These are phyloP conservation scores for Heterotilapia buettikoferi DNA, from an alignment of 2,113 vertebrate genomes.

Conservation along the genomic window DNA sequence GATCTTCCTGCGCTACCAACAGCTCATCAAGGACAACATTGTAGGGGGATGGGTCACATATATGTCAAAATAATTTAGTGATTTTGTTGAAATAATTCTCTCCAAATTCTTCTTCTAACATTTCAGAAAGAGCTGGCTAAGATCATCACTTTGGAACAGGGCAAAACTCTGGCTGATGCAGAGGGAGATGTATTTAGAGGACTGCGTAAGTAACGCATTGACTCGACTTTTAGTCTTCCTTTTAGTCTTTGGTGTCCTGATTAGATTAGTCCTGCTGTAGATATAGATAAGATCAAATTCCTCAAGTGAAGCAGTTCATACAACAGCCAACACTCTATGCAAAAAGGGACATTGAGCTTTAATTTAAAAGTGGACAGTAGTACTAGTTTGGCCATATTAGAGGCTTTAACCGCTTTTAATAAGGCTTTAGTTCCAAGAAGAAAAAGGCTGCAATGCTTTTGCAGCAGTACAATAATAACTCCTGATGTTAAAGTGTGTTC, in stretches of 20 bases:
- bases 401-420: background rate
- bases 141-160: conserved; percentile 92
- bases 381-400: background rate
- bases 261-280: background rate
- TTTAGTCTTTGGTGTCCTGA: background rate
- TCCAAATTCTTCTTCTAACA: background rate
- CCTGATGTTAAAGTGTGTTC: background rate
- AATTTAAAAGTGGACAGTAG: background rate
- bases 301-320: background rate
- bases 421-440: background rate
- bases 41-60: conserved; percentile 58
- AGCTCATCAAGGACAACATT: conserved; percentile 97
- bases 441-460: background rate
- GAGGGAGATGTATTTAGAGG: conserved; percentile 98
- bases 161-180: conserved; percentile 94
- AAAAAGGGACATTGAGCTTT: background rate
- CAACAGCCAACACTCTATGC: background rate
- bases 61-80: background rate
- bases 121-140: conserved; percentile 92
- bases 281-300: background rate
- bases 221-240: background rate
- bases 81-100: background rate
- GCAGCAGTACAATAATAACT: background rate
- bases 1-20: conserved; percentile 92
- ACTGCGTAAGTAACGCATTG: conserved; percentile 83